phyloP scores from a whole-genome alignment of 1,140 invertebrate genomes.

The Drosophila navojoa region DNA sequence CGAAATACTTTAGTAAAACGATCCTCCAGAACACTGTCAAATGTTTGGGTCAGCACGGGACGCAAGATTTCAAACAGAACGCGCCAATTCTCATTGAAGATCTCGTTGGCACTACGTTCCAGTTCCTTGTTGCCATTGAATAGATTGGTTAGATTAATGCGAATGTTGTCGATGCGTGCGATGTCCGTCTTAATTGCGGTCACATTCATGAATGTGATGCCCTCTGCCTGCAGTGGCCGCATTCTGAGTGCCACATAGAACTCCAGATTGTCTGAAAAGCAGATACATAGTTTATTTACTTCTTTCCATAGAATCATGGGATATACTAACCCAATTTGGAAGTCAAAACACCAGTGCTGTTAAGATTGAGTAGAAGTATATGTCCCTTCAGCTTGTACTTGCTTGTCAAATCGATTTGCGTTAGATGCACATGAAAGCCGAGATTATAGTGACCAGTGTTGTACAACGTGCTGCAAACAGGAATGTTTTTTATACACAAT shows the following conservation, averaged over 20 bases:
- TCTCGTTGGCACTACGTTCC: slow-evolving; percentile 63
- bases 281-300: background rate
- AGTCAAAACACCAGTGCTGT: slow-evolving; percentile 30
- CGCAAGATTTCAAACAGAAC: slow-evolving; percentile 59
- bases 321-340: slow-evolving; percentile 26
- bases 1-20: slow-evolving; percentile 48
- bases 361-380: slow-evolving; percentile 34
- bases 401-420: slow-evolving; percentile 29
- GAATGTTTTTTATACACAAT: too few species aligned
- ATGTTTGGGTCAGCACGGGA: slow-evolving; percentile 49
- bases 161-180: slow-evolving; percentile 31
- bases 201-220: slow-evolving; percentile 34
- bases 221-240: slow-evolving; percentile 20
- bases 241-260: slow-evolving; percentile 34
- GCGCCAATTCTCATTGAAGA: slow-evolving; percentile 75
- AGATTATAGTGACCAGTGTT: slow-evolving; percentile 27
- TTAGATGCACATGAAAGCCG: slow-evolving; percentile 39
- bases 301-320: too few species aligned
- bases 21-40: slow-evolving; percentile 37
- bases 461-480: slow-evolving; percentile 12
- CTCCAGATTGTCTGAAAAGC: slow-evolving; percentile 40
- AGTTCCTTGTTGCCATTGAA: slow-evolving; percentile 64
- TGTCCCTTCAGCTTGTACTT: slow-evolving; percentile 34
- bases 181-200: slow-evolving; percentile 37
- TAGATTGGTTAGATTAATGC: slow-evolving; percentile 47